Base-by-base conservation (phyloP, 2,888 invertebrate species). In the Chloroclysta siterata region DNA sequence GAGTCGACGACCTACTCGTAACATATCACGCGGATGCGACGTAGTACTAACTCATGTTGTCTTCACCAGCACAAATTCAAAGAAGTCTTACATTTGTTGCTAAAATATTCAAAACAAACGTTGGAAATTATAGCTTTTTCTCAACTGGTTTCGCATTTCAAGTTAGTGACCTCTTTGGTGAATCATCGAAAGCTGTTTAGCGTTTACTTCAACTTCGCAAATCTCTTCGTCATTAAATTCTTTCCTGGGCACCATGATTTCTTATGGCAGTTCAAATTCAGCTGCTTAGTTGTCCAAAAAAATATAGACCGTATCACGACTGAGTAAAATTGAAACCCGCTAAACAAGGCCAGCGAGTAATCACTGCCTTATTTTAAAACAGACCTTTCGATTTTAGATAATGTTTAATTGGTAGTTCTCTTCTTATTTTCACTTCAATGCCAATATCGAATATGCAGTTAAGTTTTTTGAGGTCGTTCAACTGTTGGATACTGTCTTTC, bases 141-240 rank as follows among this genome's bases (percentile, higher is more conserved):
- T 77, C 72, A 86, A 88, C 89, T 76, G 86, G 89, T 89, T 88
- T 79, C 72, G 64, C 72, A 74, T 78, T 73, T 70, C 72, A 75
- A 70, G 87, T 82, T 76, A 86, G 64, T 88, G 89, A 89, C 87
- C 90, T 70, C 77, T 53, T 50, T 64, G 72, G 76, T 89, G 89
- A 90, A 65, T 90, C 88, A 90, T 65, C 71, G 62, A 59, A 48
- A 60, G 52, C 52, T 29, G 36, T 53, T 33, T 7, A 63, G 61
- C 36, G 83, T 89, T 88, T 88, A 86, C 87, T 67, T 74, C 63
- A 82, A 74, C 66, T 65, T 73, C 64, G 60, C 63, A 69, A 75
- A 57, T 54, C 62, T 63, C 62, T 36, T 68, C 17, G 13, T 41
- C 53, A 39, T 66, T 53, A 59, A 58, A 64, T 71, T 71, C 67